Conservation (phyloP, 2,113 vertebrate genomes). For the Colinus virginianus region DNA sequence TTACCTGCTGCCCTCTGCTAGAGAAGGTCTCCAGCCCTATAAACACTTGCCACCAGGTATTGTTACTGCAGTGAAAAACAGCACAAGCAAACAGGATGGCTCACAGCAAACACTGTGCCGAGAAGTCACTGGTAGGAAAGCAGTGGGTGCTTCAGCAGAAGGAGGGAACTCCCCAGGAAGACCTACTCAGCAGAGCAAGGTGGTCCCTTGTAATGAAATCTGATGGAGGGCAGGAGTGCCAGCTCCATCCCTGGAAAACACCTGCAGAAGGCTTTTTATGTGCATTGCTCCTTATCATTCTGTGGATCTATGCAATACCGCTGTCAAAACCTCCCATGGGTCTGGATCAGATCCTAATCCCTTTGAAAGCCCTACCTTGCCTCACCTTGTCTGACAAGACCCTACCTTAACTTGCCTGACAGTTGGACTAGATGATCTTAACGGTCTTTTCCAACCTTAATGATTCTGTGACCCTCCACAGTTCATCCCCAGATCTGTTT, state of each 20-base stretch:
- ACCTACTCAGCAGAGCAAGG: not conserved
- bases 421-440: too few species aligned
- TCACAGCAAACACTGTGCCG: not conserved
- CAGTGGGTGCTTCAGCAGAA: not conserved
- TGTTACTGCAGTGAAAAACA: not conserved
- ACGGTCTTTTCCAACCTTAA: too few species aligned
- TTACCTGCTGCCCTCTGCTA: conserved; percentile 22
- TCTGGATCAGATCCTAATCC: not conserved
- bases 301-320: not conserved
- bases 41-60: conserved; percentile 8
- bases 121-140: not conserved
- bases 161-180: not conserved
- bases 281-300: conserved; percentile 1
- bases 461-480: not conserved
- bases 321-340: conserved; percentile 24
- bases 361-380: not conserved
- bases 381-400: not conserved
- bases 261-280: not conserved
- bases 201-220: not conserved
- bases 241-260: not conserved
- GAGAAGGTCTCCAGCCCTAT: conserved; percentile 31
- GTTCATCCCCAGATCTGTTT: conserved; percentile 7
- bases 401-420: too few species aligned
- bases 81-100: not conserved
- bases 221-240: not conserved